phyloP scores from a whole-genome alignment of 2,797 vertebrate species.

The Gastrophryne carolinensis region DNA sequence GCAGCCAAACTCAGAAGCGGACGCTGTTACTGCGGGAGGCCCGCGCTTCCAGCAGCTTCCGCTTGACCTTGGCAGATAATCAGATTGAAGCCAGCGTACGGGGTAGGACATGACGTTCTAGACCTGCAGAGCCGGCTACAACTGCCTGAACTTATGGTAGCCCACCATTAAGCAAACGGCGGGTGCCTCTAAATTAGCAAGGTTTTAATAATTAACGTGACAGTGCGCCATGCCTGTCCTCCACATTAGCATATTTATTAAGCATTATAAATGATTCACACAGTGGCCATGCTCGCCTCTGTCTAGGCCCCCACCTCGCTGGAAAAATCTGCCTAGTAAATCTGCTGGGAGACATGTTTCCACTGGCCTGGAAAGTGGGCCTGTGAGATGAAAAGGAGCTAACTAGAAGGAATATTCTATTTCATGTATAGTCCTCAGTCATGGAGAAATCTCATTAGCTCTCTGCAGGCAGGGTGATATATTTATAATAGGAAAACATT shows the following conservation, averaged over 20 bases:
- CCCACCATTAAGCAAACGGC: conserved; percentile 51
- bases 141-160: conserved; percentile 16
- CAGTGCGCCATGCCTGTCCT: conserved; percentile 61
- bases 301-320: conserved; percentile 49
- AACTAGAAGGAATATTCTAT: neutral
- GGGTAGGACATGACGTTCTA: conserved; percentile 8
- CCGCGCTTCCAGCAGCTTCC: conserved; percentile 24
- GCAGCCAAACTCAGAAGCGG: conserved; percentile 23
- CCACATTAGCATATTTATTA: conserved; percentile 74
- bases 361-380: conserved; percentile 9
- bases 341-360: conserved; percentile 23
- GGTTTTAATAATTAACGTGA: conserved; percentile 72
- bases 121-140: conserved; percentile 15
- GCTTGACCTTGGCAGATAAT: conserved; percentile 50
- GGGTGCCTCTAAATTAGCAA: conserved; percentile 59
- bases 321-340: conserved; percentile 22
- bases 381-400: neutral
- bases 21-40: conserved; percentile 26
- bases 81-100: conserved; percentile 39
- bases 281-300: conserved; percentile 53
- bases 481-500: neutral
- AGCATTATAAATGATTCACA: conserved; percentile 71
- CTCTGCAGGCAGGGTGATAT: neutral
- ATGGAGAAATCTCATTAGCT: conserved; percentile 19
- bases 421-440: conserved; percentile 12